Percentiles rank a stretch among this genome's conserved stretches.
These are phyloP conservation scores for Melanocharis versteri DNA, from an alignment of 2,113 vertebrate genomes.

Conservation along the genomic window DNA sequence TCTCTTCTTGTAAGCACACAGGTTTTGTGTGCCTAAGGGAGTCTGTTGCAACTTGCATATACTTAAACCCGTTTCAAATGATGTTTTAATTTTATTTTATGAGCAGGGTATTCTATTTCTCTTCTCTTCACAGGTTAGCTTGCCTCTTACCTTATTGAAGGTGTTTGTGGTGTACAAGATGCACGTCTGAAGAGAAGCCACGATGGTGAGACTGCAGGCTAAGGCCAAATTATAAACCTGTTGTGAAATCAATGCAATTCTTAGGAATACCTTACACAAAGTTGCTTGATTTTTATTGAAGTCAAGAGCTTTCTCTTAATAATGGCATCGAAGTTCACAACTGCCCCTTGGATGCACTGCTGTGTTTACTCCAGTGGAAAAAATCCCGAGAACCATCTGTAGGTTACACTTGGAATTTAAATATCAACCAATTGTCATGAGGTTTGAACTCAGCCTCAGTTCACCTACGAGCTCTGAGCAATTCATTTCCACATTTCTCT, in stretches of 20 bases:
- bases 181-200: not conserved
- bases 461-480: not conserved
- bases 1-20: slow-evolving; percentile 12
- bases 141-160: not conserved
- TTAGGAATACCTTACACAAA: not conserved
- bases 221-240: not conserved
- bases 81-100: not conserved
- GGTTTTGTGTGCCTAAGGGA: slow-evolving; percentile 6
- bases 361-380: not conserved
- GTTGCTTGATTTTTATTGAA: not conserved
- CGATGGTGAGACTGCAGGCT: not conserved
- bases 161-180: not conserved
- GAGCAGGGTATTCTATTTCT: not conserved
- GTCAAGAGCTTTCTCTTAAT: slow-evolving; percentile 2
- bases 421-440: not conserved
- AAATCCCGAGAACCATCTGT: not conserved
- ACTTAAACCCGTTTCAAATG: not conserved
- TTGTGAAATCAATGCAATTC: not conserved
- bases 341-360: not conserved
- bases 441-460: not conserved
- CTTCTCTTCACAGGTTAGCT: not conserved
- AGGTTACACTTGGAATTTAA: not conserved
- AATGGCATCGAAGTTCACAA: not conserved
- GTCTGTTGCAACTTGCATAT: not conserved
- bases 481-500: slow-evolving; percentile 26